Conservation (phyloP, 2,113 vertebrate species). For the Bucco capensis region DNA sequence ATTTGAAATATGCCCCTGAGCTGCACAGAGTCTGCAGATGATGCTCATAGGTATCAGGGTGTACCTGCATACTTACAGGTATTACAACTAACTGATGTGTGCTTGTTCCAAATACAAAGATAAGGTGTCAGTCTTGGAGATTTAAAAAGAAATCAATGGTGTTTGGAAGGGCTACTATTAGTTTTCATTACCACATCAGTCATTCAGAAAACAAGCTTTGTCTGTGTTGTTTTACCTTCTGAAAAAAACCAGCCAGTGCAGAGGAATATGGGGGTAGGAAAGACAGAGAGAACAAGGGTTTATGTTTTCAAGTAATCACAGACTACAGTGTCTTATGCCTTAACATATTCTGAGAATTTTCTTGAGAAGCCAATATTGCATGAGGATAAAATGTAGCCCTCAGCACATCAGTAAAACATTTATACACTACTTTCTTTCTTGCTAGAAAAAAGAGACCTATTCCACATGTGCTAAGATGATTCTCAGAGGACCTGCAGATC, state of each 20-base stretch:
- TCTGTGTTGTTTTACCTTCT: background rate
- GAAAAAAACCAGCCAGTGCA: background rate
- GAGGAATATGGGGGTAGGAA: background rate
- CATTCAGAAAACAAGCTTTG: slow-evolving; percentile 28
- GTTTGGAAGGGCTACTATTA: background rate
- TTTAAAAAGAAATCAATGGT: background rate
- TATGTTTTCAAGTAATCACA: background rate
- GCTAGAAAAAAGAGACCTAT: background rate
- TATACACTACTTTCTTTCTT: background rate
- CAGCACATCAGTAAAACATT: background rate
- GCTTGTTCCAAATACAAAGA: background rate
- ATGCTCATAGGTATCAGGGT: background rate
- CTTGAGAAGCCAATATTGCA: background rate
- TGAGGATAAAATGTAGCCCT: background rate
- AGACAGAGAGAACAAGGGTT: slow-evolving; percentile 7
- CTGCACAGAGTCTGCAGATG: slow-evolving; percentile 3
- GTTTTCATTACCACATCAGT: slow-evolving; percentile 3
- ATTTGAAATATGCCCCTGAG: slow-evolving; percentile 57
- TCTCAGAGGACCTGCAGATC: background rate
- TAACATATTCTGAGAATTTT: background rate
- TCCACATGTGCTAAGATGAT: background rate
- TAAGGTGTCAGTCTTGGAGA: background rate
- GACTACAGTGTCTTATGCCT: background rate
- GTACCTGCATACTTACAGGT: slow-evolving; percentile 1
- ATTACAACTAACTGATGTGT: background rate